These are phyloP conservation scores for Epinotia nisella DNA, from an alignment of 2,888 invertebrate genomes.

Conservation along the genomic window DNA sequence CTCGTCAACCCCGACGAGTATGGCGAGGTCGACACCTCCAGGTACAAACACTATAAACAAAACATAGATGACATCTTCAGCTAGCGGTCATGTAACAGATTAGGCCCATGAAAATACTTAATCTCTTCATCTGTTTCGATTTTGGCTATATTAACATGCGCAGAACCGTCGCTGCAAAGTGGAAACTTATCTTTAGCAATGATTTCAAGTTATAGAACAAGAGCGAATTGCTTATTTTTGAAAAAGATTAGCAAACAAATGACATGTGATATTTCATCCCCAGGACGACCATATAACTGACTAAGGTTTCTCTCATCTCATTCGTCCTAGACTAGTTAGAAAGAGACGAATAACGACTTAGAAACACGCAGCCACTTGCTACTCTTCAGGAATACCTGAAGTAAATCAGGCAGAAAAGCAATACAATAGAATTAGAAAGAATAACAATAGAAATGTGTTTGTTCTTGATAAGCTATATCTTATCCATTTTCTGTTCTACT, in stretches of 20 bases:
- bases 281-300: background rate
- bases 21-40: conserved; percentile 93
- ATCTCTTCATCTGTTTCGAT: conserved; percentile 18
- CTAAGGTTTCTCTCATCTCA: background rate
- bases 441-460: background rate
- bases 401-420: background rate
- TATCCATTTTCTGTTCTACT: no score
- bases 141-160: conserved; percentile 20
- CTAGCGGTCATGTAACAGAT: background rate
- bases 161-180: background rate
- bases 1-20: conserved; percentile 92
- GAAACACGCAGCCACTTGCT: background rate
- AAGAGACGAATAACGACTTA: background rate
- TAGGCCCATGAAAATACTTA: background rate
- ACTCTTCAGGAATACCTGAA: background rate
- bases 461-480: no score
- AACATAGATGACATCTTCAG: background rate
- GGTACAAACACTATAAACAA: conserved; percentile 84
- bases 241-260: background rate
- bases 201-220: background rate
- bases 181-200: background rate
- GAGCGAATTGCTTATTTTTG: background rate
- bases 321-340: background rate
- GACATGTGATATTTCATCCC: background rate
- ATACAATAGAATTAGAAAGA: background rate